phyloP scores from a whole-genome alignment of 2,888 invertebrate genomes.

The Chamaedrilus cognettii region DNA sequence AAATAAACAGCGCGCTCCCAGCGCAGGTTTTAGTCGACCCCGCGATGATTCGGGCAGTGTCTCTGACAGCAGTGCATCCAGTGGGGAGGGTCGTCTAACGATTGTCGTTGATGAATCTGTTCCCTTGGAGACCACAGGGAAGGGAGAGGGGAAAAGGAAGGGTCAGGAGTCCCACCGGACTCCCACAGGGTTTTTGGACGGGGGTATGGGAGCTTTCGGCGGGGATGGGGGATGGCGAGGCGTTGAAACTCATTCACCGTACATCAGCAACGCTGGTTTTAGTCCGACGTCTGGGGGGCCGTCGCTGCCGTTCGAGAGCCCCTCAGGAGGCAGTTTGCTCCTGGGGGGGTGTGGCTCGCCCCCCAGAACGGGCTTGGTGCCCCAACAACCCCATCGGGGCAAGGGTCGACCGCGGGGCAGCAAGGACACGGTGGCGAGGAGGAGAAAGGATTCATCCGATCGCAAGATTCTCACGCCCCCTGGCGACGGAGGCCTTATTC shows the following conservation, averaged over 20 bases:
- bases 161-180: neutral
- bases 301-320: neutral
- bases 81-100: neutral
- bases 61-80: neutral
- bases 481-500: neutral
- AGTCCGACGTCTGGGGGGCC: no score
- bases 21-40: no score
- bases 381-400: no score
- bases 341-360: neutral
- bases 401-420: neutral
- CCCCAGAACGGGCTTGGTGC: no score
- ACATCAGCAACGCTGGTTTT: no score
- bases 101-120: neutral
- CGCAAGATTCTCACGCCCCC: no score
- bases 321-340: neutral
- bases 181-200: no score
- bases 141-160: neutral
- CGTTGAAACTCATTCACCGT: no score
- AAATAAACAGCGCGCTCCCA: neutral
- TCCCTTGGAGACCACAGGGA: neutral
- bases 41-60: neutral
- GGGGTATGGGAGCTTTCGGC: neutral
- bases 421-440: neutral
- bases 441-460: neutral
- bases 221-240: neutral